Conservation (phyloP, 2,113 vertebrate species). For the Cebidichthys violaceus region DNA sequence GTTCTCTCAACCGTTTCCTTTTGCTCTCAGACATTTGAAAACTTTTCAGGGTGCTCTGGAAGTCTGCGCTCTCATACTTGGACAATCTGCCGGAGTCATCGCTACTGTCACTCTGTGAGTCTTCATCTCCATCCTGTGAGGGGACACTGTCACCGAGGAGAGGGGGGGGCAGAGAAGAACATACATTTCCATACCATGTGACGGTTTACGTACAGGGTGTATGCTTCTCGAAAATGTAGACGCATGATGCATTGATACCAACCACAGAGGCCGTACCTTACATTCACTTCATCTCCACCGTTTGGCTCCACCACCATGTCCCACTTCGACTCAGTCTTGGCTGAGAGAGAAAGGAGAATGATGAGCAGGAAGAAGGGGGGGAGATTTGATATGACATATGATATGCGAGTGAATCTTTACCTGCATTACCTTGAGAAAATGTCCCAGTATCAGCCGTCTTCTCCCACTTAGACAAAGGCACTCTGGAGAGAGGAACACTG, state of each 20-base stretch:
- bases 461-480: slow-evolving; percentile 87
- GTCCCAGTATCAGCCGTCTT: slow-evolving; percentile 72
- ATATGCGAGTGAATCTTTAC: neutral
- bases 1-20: slow-evolving; percentile 83
- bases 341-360: slow-evolving; percentile 64
- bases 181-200: neutral
- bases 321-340: slow-evolving; percentile 82
- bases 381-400: neutral
- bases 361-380: neutral
- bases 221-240: neutral
- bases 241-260: neutral
- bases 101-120: slow-evolving; percentile 78
- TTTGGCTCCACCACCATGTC: slow-evolving; percentile 64
- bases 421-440: slow-evolving; percentile 72
- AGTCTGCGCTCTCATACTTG: slow-evolving; percentile 81
- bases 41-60: slow-evolving; percentile 81
- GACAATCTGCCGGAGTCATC: slow-evolving; percentile 75
- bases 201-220: neutral
- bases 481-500: slow-evolving; percentile 63
- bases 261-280: slow-evolving; percentile 62
- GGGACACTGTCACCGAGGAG: slow-evolving; percentile 53
- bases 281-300: slow-evolving; percentile 65
- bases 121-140: slow-evolving; percentile 69
- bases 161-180: neutral
- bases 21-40: slow-evolving; percentile 86